These are phyloP conservation scores for Listronotus bonariensis DNA, from an alignment of 1,140 invertebrate genomes.

Conservation along the genomic window DNA sequence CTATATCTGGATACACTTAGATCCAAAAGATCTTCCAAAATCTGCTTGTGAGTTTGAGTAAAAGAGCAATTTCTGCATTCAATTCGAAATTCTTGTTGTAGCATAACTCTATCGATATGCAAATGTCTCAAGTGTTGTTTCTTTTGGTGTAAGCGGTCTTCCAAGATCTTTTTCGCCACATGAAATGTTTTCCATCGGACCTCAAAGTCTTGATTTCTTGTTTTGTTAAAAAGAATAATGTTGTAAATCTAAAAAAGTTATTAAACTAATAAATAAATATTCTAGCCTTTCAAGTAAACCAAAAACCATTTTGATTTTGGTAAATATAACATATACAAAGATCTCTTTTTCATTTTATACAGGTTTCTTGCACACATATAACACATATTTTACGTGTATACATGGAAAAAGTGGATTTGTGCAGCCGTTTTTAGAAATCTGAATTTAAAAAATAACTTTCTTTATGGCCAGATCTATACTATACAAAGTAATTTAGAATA, in stretches of 20 bases:
- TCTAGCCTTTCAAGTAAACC: too few species aligned
- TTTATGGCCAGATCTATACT: too few species aligned
- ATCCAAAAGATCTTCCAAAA: conserved; percentile 68
- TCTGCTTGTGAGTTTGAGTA: conserved; percentile 63
- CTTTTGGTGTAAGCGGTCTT: conserved; percentile 65
- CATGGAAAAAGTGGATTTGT: too few species aligned
- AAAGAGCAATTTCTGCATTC: conserved; percentile 55
- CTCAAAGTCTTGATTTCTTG: conserved; percentile 60
- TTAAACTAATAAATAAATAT: too few species aligned
- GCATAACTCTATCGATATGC: conserved; percentile 65
- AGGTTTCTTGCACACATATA: too few species aligned
- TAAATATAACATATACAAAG: too few species aligned
- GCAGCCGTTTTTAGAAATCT: too few species aligned
- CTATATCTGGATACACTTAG: conserved; percentile 72
- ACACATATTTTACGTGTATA: too few species aligned
- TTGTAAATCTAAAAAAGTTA: conserved; percentile 63
- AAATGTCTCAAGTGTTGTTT: conserved; percentile 68
- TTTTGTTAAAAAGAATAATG: conserved; percentile 63
- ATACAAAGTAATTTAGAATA: too few species aligned
- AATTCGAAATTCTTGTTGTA: conserved; percentile 71
- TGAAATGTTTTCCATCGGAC: conserved; percentile 64
- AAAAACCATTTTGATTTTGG: too few species aligned
- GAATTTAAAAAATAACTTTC: too few species aligned
- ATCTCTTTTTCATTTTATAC: too few species aligned
- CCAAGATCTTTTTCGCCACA: conserved; percentile 63